Evolutionary conservation across 2,113 vertebrate species (phyloP).

Genomic region (Hippoglossus stenolepis): DNA sequence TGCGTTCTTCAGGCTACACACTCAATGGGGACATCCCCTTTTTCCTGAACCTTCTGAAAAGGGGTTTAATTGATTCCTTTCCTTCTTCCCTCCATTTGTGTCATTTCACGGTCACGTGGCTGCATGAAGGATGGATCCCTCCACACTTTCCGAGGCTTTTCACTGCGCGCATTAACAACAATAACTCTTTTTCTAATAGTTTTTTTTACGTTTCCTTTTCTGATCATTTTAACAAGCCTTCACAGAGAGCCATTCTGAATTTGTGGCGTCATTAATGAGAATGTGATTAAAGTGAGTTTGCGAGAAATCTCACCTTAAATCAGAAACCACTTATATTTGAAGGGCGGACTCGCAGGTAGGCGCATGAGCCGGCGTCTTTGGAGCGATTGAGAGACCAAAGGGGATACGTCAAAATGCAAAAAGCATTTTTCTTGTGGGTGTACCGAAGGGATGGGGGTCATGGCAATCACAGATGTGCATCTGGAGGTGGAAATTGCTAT

Average conservation of each 20-base stretch:
- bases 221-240: no score
- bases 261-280: no score
- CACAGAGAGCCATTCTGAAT: no score
- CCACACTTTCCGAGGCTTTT: no score
- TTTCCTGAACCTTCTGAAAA: slow-evolving; percentile 8
- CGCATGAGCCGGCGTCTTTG: slow-evolving; percentile 24
- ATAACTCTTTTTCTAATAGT: no score
- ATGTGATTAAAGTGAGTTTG: no score
- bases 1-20: no score
- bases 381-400: slow-evolving; percentile 27
- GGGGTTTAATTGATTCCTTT: slow-evolving; percentile 1
- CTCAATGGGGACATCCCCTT: not conserved
- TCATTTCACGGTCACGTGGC: not conserved
- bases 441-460: slow-evolving; percentile 33
- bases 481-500: slow-evolving; percentile 49
- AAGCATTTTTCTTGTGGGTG: slow-evolving; percentile 10
- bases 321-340: not conserved
- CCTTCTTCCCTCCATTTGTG: not conserved
- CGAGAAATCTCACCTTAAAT: no score
- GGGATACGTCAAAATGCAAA: slow-evolving; percentile 52
- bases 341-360: not conserved
- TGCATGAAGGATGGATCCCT: no score
- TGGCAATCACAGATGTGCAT: slow-evolving; percentile 52
- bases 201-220: no score
- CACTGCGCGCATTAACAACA: no score